Evolutionary conservation across 1,140 invertebrate genomes (phyloP), one percentile per base, ranked within the genome.

Genomic region (Ladona fulva): DNA sequence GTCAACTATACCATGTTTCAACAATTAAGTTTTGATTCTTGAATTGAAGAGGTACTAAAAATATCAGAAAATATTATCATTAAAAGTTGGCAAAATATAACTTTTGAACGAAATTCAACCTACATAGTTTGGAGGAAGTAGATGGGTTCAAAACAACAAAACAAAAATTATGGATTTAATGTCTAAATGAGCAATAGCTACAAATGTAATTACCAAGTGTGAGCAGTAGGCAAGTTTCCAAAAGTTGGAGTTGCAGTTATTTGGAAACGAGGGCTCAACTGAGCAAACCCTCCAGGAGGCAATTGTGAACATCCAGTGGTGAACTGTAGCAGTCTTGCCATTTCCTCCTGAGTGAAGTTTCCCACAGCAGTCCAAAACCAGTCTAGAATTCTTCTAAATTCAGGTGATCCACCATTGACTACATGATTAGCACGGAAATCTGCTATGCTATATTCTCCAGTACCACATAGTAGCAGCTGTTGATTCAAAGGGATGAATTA

Each of bases 341-440:
- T 95, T 87, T 98, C 95, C 83, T 97, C 95, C 82, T 94, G 92
- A 42, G 93, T 95, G 84, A 97, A 96, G 85, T 94, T 95, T 79
- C 91, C 92, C 24, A 97, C 91, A 74, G 95, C 94, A 3, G 95
- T 94, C 96, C 96, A 98, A 85, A 97, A 97, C 95, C 96, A 97
- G 79, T 92, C 92, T 24, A 97, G 86, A 66, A 96, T 91, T 77
- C 94, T 90, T 52, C 92, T 87, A 85, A 97, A 97, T 82, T 95
- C 93, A 0, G 91, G 87, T 0, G 93, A 94, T 77, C 91, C 91
- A 16, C 95, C 95, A 83, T 92, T 93, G 22, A 96, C 90, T 80
- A 94, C 91, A 84, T 97, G 94, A 87, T 97, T 92, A 12, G 92
- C 89, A 81, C 93, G 92, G 85, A 97, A 92, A 86, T 98, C 96